A percentile compares a stretch with the other conserved stretches of the same genome.
These are phyloP conservation scores for Leptonema lineaticorne DNA, from an alignment of 1,140 invertebrate species.

Conservation along the genomic window DNA sequence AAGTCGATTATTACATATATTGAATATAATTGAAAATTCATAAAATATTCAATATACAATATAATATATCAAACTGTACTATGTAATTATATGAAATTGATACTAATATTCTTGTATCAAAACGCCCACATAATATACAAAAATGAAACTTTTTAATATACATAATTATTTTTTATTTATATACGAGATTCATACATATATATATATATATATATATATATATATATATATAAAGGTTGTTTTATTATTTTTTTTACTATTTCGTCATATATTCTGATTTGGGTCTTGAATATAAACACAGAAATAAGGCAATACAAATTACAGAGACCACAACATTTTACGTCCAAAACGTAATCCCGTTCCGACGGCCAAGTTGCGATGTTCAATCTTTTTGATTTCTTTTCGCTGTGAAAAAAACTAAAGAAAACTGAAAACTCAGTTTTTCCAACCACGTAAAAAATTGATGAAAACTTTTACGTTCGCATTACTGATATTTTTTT, in stretches of 20 bases:
- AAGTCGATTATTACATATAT: no score
- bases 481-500: no score
- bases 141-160: no score
- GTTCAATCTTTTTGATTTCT: background rate
- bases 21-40: no score
- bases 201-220: background rate
- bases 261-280: conserved; percentile 25
- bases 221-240: no score
- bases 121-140: no score
- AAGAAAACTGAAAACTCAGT: background rate
- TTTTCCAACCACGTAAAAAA: background rate
- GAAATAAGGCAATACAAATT: conserved; percentile 35
- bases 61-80: no score
- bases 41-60: no score
- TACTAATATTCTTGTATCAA: no score
- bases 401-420: background rate
- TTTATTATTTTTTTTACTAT: conserved; percentile 22
- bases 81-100: no score
- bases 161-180: no score
- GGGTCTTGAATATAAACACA: conserved; percentile 13
- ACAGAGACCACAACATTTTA: conserved; percentile 33
- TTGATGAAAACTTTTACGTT: background rate
- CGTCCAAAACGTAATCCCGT: background rate
- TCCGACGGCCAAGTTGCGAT: background rate
- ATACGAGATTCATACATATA: no score